A percentile compares a stretch with the other conserved stretches of the same genome.
Conservation (phyloP, 2,113 vertebrate species). For the Oryzias curvinotus region DNA sequence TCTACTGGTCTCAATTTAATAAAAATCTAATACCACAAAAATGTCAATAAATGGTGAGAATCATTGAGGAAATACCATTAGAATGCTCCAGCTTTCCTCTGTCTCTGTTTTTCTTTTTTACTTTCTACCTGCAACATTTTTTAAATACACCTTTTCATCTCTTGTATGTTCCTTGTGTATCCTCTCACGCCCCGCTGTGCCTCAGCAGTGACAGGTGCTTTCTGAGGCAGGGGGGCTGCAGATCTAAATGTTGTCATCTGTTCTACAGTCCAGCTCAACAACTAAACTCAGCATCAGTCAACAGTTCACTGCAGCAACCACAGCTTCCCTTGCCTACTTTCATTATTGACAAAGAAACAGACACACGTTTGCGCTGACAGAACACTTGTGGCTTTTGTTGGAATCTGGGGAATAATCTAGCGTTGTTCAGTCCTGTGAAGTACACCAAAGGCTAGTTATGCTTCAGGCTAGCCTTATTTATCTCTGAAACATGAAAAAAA, state of each 20-base stretch:
- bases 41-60: no score
- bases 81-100: background rate
- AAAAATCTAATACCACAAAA: no score
- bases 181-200: conserved; percentile 21
- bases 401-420: conserved; percentile 2
- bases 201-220: conserved; percentile 69
- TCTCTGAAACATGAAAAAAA: background rate
- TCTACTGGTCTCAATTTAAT: no score
- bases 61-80: no score
- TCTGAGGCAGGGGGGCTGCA: conserved; percentile 47
- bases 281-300: conserved; percentile 61
- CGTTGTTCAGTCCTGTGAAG: background rate
- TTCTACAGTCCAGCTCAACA: conserved; percentile 51
- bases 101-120: conserved; percentile 4
- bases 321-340: conserved; percentile 34
- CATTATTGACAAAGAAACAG: conserved; percentile 20
- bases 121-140: conserved; percentile 26
- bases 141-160: conserved; percentile 13
- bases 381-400: background rate
- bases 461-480: background rate
- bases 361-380: conserved; percentile 16
- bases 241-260: conserved; percentile 70
- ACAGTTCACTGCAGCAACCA: conserved; percentile 27
- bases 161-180: conserved; percentile 30
- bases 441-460: background rate